phyloP scores from a whole-genome alignment of 2,797 vertebrate genomes.

The Parauchenoglanis punctatus region DNA sequence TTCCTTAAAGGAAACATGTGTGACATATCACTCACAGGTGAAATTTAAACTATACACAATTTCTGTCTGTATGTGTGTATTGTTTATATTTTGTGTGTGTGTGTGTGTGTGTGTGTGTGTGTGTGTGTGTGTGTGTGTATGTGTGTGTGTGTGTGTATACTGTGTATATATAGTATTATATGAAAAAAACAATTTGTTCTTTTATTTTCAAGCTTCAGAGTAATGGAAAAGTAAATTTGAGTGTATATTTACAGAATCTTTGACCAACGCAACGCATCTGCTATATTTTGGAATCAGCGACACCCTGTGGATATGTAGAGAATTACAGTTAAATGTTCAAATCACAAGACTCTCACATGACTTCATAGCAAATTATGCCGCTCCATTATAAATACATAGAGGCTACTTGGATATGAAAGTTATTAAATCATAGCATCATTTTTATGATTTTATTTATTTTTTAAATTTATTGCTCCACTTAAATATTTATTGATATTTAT shows the following conservation, averaged over 20 bases:
- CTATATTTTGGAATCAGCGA: not conserved
- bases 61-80: too few species aligned
- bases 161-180: too few species aligned
- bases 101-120: too few species aligned
- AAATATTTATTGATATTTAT: too few species aligned
- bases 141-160: too few species aligned
- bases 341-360: not conserved
- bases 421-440: not conserved
- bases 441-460: too few species aligned
- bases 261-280: not conserved
- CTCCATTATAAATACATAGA: not conserved
- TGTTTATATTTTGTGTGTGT: too few species aligned
- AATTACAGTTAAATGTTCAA: not conserved
- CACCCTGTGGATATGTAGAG: not conserved
- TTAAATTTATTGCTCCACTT: not conserved
- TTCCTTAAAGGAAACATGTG: too few species aligned
- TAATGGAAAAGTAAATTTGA: not conserved
- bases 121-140: too few species aligned
- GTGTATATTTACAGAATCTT: not conserved
- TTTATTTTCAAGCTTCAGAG: too few species aligned
- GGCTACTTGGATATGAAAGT: not conserved
- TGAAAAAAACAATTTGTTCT: not conserved
- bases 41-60: too few species aligned
- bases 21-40: too few species aligned
- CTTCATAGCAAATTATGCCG: not conserved